Base-by-base conservation (phyloP, 2,888 invertebrate genomes). In the Nemotelus nigrinus region DNA sequence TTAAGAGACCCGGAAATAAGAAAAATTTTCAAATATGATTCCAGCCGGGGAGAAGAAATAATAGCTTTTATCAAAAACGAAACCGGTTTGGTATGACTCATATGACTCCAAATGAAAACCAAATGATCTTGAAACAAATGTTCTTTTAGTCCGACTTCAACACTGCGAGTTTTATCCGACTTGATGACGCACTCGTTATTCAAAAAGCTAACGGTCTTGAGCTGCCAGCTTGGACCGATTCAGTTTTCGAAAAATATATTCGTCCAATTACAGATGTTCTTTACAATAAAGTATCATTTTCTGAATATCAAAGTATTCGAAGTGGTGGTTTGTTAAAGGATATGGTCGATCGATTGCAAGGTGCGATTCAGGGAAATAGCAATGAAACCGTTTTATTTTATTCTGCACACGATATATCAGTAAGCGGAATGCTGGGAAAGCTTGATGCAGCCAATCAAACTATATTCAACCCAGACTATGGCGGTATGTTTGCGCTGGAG, bases 351-450 rank as follows among this genome's bases (percentile, higher is more conserved):
- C 87, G 90, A 60, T 90, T 94, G 87, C 83, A 88, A 48, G 85
- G 88, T 10, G 89, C 41, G 25, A 43, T 25, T 2, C 6, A 87
- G 10, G 85, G 84, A 2, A 78, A 82, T 43, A 84, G 82, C 85
- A 47, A n/a, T 2, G 48, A 63, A 63, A 88, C 88, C 39, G 85
- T 93, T 77, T 89, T 89, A 82, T 83, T 94, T 79, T 94, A 93
- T 86, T 91, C 93, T 0, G 93, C 89, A 0, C 95, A 96, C 85
- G 95, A 96, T 85, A 88, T 93, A 5, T 94, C 93, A 0, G 86
- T 95, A 39, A 92, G 93, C 2, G 91, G 91, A 76, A 82, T 94
- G 78, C 89, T 94, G 86, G 88, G 92, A 76, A 89, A 93, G 8
- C 88, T 96, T 81, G 91, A 92, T 63, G 90, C 92, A 81, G 87